These are phyloP conservation scores for Eurypyga helias DNA, from an alignment of 2,113 vertebrate genomes.

Conservation along the genomic window DNA sequence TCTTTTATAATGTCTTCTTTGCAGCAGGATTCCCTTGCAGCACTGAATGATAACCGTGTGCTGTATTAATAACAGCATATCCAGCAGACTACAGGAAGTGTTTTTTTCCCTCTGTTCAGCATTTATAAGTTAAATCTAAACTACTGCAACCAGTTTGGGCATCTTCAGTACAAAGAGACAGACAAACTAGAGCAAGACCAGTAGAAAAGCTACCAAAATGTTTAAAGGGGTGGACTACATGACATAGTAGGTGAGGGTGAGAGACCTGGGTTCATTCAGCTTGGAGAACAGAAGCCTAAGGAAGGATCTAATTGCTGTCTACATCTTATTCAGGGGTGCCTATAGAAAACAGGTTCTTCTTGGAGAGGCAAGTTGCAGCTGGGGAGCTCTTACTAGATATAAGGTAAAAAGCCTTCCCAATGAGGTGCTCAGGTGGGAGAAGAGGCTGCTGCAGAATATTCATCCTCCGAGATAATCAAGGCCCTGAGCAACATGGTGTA, in stretches of 20 bases:
- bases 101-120: neutral
- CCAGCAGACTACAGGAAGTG: neutral
- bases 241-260: neutral
- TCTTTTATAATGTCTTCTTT: neutral
- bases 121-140: neutral
- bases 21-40: neutral
- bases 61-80: neutral
- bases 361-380: neutral
- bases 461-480: neutral
- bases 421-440: neutral
- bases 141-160: neutral
- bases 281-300: neutral
- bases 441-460: neutral
- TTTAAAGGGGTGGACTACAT: neutral
- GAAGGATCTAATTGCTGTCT: neutral
- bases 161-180: neutral
- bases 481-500: neutral
- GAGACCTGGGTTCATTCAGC: neutral
- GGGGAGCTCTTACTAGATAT: neutral
- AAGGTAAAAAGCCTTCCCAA: neutral
- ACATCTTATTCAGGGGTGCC: neutral
- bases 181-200: neutral
- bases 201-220: neutral
- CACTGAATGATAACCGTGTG: rapidly evolving
- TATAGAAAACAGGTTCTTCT: neutral